Base-by-base conservation (phyloP, 2,888 invertebrate species). In the Metacarcinus magister region DNA sequence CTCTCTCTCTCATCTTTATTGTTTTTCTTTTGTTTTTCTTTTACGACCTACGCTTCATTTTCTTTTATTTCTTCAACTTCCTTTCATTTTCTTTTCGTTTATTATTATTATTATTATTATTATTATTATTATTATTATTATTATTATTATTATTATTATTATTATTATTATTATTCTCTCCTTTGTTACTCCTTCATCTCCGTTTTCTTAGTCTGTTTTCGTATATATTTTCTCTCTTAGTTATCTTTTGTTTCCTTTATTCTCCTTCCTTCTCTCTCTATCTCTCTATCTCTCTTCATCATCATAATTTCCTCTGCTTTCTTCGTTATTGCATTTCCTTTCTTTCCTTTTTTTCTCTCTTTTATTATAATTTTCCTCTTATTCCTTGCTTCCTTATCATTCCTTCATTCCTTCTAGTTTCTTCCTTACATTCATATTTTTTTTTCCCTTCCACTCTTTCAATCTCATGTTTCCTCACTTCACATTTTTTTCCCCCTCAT, bases 1-100 rank as follows among this genome's bases (percentile, higher is more conserved):
- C 32, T 32, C 82, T 82, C 82, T 82, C 82, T 82, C 82, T 82
- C 82, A n/a, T 82, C 82, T 82, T 32, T 82, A 28, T 82, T 32
- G 28, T 32, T 82, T 32, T 82, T n/a, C n/a, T 32, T 82, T 32
- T 82, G 32, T 82, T 32, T 82, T 32, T 82, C 82, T 82, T 32
- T 82, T 32, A 32, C 82, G 28, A 28, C 23, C 67, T 82, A 8
- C 32, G 32, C 32, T 32, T 82, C 82, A 32, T 13, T 82, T 32
- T 67, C 82, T 82, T 13, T 32, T 82, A 28, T 82, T 32, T 32
- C 82, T 82, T 32, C 32, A 28, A 32, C 82, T 82, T 32, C 28
- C 75, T 75, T 28, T 75, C 75, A 28, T 10, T 28, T 28, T 13
- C 67, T 67, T 13, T 67, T 67, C 19, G 7, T 67, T 23, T 67